Evolutionary conservation across 1,140 invertebrate species (phyloP).

Genomic region (Hyphantria cunea): DNA sequence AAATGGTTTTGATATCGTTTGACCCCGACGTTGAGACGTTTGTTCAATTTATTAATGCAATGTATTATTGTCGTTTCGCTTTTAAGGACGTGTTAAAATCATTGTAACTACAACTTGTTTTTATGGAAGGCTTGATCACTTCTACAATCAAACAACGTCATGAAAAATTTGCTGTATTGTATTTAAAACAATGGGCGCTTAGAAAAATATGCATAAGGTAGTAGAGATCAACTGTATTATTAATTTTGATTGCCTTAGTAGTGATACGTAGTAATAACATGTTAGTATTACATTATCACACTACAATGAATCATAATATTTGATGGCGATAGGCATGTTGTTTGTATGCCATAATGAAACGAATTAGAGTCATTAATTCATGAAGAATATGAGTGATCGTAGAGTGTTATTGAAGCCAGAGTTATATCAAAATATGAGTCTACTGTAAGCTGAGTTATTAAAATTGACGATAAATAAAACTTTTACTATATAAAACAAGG

Average conservation of each 20-base stretch:
- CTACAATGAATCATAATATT: too few species aligned
- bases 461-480: too few species aligned
- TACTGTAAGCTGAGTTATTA: too few species aligned
- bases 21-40: constrained; percentile 50
- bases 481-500: too few species aligned
- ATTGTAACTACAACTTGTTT: neutral
- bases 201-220: neutral
- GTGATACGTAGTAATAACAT: neutral
- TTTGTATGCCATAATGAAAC: too few species aligned
- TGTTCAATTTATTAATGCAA: constrained; percentile 48
- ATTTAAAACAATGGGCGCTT: constrained; percentile 18
- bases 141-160: constrained; percentile 7
- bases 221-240: constrained; percentile 7
- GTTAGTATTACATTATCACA: neutral
- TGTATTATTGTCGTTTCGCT: constrained; percentile 17
- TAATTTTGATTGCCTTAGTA: neutral
- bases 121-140: neutral
- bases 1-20: constrained; percentile 43
- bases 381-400: too few species aligned
- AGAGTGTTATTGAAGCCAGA: too few species aligned
- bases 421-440: too few species aligned
- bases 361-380: too few species aligned
- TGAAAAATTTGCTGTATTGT: constrained; percentile 16
- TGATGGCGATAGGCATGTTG: too few species aligned
- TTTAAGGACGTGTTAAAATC: constrained; percentile 29